Evolutionary conservation across 2,797 vertebrate species (phyloP).

Genomic region (Moxostoma hubbsi): DNA sequence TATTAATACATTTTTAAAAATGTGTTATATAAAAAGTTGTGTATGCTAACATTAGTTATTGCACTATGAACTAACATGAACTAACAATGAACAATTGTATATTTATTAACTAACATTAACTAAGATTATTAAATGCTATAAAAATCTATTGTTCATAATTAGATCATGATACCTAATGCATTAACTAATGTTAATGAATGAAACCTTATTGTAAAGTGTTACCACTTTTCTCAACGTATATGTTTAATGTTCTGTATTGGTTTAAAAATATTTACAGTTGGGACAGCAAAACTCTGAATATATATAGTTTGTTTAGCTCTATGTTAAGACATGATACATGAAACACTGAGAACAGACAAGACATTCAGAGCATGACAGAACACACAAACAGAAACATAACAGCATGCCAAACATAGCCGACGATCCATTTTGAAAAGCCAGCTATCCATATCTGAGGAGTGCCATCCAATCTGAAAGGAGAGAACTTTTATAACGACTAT

Average conservation of each 20-base stretch:
- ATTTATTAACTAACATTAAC: too few relatives aligned
- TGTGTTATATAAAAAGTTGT: not conserved
- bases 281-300: not conserved
- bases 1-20: too few relatives aligned
- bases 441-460: conserved; percentile 56
- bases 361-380: conserved; percentile 47
- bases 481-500: conserved; percentile 48
- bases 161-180: too few relatives aligned
- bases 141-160: too few relatives aligned
- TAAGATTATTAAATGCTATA: too few relatives aligned
- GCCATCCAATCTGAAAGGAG: conserved; percentile 55
- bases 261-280: not conserved
- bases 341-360: conserved; percentile 35
- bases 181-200: too few relatives aligned
- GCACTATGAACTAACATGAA: too few relatives aligned
- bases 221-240: too few relatives aligned
- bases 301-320: conserved; percentile 29
- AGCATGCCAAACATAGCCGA: conserved; percentile 50
- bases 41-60: not conserved
- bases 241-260: too few relatives aligned
- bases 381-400: conserved; percentile 53
- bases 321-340: conserved; percentile 28
- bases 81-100: too few relatives aligned
- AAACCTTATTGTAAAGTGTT: too few relatives aligned
- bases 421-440: conserved; percentile 50